A percentile compares a stretch with the other conserved stretches of the same genome.
Evolutionary conservation across 2,797 vertebrate species (phyloP).

Genomic region (Alcedo atthis): DNA sequence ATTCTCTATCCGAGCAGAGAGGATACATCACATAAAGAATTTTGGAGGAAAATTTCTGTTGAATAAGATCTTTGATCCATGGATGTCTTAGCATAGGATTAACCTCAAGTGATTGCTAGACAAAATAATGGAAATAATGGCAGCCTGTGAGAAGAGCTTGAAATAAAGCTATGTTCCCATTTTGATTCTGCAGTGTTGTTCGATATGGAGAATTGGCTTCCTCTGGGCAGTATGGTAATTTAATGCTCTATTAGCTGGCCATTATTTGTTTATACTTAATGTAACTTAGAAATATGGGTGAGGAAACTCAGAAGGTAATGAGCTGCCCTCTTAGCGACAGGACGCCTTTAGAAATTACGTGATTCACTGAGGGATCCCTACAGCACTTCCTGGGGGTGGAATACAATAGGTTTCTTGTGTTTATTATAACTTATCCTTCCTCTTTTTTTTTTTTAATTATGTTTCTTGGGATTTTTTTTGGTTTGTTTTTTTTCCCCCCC

Average conservation of each 20-base stretch:
- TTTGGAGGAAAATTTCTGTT: not conserved
- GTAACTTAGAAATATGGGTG: not conserved
- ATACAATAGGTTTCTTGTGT: not conserved
- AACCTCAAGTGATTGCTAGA: not conserved
- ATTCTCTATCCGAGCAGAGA: not conserved
- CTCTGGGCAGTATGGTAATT: not conserved
- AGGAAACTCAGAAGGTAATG: not conserved
- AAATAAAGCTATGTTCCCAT: not conserved
- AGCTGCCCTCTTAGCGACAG: not conserved
- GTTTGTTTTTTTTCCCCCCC: not conserved
- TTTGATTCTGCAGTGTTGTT: not conserved
- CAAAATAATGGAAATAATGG: not conserved
- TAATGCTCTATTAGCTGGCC: not conserved
- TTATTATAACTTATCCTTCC: not conserved
- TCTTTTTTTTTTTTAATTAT: not conserved
- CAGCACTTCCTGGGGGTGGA: not conserved
- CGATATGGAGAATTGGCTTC: not conserved
- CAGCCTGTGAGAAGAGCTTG: not conserved
- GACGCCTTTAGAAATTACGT: not conserved
- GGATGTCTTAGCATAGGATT: not conserved
- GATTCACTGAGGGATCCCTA: not conserved
- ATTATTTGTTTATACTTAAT: not conserved
- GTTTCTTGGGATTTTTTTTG: not conserved
- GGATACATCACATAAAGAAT: not conserved
- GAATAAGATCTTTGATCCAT: not conserved